Percentiles rank a stretch among this genome's conserved stretches.
These are phyloP conservation scores for Sinocyclocheilus anophthalmus DNA, from an alignment of 2,113 vertebrate genomes.

Conservation along the genomic window DNA sequence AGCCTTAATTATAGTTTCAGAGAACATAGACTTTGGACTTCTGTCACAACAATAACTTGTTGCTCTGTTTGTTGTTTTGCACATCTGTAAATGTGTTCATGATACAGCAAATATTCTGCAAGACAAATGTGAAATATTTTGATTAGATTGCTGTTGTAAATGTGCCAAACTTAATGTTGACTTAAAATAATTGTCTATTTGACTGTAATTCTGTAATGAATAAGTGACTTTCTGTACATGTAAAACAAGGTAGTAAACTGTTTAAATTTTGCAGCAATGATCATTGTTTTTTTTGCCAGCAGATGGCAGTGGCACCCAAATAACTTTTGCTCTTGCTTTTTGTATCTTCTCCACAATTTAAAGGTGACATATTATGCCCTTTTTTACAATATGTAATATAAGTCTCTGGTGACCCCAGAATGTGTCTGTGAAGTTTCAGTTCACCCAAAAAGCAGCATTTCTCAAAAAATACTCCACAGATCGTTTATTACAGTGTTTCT, in stretches of 20 bases:
- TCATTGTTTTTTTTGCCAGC: constrained; percentile 14
- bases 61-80: neutral
- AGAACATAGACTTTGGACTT: constrained; percentile 20
- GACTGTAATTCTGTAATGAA: neutral
- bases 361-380: no score
- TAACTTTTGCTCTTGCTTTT: neutral
- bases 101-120: neutral
- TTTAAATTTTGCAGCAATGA: neutral
- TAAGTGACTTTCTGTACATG: neutral
- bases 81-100: neutral
- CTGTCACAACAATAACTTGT: constrained; percentile 1
- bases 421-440: no score
- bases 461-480: no score
- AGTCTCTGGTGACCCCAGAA: no score
- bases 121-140: no score
- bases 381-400: no score
- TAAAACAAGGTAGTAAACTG: neutral
- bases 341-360: neutral
- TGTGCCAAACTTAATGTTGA: neutral
- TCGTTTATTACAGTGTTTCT: no score
- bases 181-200: neutral
- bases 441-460: no score
- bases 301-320: constrained; percentile 34
- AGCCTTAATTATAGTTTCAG: neutral
- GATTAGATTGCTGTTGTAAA: neutral